Evolutionary conservation across 2,888 invertebrate species (phyloP), one percentile per base, ranked within the genome.

Genomic region (Acronicta leporina): DNA sequence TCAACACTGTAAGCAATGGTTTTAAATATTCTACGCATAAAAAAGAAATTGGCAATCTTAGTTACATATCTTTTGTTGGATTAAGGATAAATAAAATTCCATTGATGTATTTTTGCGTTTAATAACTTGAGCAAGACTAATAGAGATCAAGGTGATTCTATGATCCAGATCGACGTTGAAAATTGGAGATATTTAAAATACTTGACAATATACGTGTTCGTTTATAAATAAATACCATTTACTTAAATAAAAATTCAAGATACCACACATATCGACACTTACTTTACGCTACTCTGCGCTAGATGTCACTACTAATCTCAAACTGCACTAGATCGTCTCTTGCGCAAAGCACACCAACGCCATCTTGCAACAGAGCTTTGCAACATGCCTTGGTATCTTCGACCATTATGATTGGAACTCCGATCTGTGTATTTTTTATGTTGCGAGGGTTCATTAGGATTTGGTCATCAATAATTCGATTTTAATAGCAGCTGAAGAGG

Each of bases 401-500:
- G 35, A 67, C 84, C 79, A 79, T 43, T 62, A 47, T 69, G 79
- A 73, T 63, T 62, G 63, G 86, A 84, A 16, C 87, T 74, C 77
- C 66, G 74, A 84, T 50, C 60, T 27, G n/a, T 35, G 13, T 15
- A n/a, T 25, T 57, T 45, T 14, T 30, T 5, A 49, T n/a, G 43
- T 42, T 13, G 1, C 15, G 13, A 75, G 20, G 67, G 83, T 8
- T 83, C 83, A 70, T 57, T 46, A 47, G 54, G 68, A 13, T 55
- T 20, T 84, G 83, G 87, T 69, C 38, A 53, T 48, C 50, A 80
- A 85, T 92, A 88, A 92, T 92, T 88, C 85, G 91, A 90, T 90
- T 92, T 91, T 92, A 92, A 92, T 92, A 85, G 85, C 78, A 81
- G 83, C 73, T 76, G 66, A 64, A 75, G 81, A 79, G 71, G 73